These are phyloP conservation scores for Neoitamus cyanurus DNA, from an alignment of 2,888 invertebrate genomes.

Conservation along the genomic window DNA sequence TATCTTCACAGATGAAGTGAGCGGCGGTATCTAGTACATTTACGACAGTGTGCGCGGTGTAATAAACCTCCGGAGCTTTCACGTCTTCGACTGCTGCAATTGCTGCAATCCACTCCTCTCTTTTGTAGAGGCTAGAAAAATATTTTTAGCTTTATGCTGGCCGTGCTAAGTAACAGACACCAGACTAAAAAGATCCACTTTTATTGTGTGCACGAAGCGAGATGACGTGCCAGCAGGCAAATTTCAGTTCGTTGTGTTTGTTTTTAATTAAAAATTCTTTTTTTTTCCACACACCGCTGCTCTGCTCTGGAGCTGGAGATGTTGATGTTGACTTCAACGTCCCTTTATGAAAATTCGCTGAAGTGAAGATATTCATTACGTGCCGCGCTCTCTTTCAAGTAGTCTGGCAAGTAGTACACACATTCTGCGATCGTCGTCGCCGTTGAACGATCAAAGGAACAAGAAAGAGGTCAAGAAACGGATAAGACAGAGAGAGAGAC, in stretches of 20 bases:
- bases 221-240: background rate
- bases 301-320: background rate
- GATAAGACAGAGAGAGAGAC: conserved; percentile 21
- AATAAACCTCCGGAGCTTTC: conserved; percentile 20
- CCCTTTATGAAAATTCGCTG: conserved; percentile 26
- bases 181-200: background rate
- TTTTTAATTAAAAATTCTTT: conserved; percentile 19
- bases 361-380: conserved; percentile 21
- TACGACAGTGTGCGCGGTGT: background rate
- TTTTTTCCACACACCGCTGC: background rate
- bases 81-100: background rate
- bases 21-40: conserved; percentile 1
- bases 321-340: conserved; percentile 9
- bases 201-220: background rate
- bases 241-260: conserved; percentile 6
- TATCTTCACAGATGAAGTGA: conserved; percentile 17
- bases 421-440: background rate
- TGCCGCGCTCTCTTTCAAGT: conserved; percentile 15
- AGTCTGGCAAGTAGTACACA: conserved; percentile 25
- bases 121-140: conserved; percentile 11
- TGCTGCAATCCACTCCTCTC: background rate
- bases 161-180: background rate
- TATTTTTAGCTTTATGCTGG: conserved; percentile 28
- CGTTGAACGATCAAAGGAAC: conserved; percentile 20
- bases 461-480: conserved; percentile 45